These are phyloP conservation scores for Philonicus albiceps DNA, from an alignment of 2,888 invertebrate species.

Conservation along the genomic window DNA sequence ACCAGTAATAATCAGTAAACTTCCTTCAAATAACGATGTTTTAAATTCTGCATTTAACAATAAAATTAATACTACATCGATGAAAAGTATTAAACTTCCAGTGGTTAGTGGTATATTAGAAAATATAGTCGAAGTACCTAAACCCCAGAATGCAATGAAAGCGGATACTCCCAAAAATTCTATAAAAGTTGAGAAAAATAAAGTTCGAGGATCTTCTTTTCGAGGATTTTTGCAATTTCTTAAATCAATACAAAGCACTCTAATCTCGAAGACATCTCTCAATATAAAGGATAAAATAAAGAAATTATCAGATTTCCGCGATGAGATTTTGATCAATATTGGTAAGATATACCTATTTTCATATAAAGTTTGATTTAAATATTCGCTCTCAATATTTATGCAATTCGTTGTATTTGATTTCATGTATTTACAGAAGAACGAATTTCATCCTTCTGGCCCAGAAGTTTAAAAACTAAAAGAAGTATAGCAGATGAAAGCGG, in stretches of 20 bases:
- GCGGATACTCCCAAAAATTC: background rate
- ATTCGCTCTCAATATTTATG: too few species aligned
- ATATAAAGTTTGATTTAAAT: too few species aligned
- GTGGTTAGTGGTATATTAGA: background rate
- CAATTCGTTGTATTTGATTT: background rate
- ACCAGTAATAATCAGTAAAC: slow-evolving; percentile 45
- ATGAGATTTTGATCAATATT: slow-evolving; percentile 71
- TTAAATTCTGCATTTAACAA: background rate
- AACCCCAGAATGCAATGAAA: background rate
- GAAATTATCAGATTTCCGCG: slow-evolving; percentile 57
- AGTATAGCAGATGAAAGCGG: slow-evolving; percentile 65
- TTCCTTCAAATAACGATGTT: background rate
- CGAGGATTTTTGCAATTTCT: slow-evolving; percentile 58
- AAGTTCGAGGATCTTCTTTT: slow-evolving; percentile 51
- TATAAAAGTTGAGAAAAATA: background rate
- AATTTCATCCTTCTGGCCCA: slow-evolving; percentile 61
- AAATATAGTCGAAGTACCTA: background rate
- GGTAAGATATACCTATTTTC: slow-evolving; percentile 65
- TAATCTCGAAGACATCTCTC: slow-evolving; percentile 56
- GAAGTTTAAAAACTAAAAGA: slow-evolving; percentile 53
- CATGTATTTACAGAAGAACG: background rate
- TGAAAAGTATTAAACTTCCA: background rate
- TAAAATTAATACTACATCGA: background rate
- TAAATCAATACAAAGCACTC: slow-evolving; percentile 56
- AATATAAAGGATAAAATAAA: slow-evolving; percentile 59